Conservation (phyloP, 1,140 invertebrate species). For the Hydropsyche tenuis region DNA sequence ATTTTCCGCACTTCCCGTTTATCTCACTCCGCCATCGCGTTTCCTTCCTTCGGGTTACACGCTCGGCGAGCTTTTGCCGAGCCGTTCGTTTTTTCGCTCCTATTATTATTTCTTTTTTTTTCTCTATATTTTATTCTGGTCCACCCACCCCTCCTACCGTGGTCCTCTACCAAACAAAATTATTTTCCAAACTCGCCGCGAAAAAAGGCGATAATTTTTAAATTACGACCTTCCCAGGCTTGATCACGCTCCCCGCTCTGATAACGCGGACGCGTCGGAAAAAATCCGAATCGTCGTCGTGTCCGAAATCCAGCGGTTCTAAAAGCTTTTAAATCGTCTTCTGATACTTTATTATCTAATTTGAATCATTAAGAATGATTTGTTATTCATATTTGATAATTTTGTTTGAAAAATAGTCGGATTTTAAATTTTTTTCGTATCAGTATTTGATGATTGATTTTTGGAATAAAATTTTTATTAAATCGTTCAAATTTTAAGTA, state of each 20-base stretch:
- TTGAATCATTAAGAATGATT: too few species aligned
- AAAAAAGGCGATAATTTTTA: slow-evolving; percentile 50
- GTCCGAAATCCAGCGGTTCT: slow-evolving; percentile 24
- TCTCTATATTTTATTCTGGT: too few species aligned
- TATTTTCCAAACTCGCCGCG: slow-evolving; percentile 48
- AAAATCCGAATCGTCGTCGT: slow-evolving; percentile 21
- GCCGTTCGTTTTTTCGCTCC: slow-evolving; percentile 17
- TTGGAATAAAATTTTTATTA: neutral
- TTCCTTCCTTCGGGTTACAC: slow-evolving; percentile 40
- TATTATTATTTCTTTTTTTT: too few species aligned
- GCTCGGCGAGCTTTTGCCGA: slow-evolving; percentile 21
- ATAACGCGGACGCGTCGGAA: slow-evolving; percentile 30
- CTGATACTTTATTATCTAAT: too few species aligned
- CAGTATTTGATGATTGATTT: neutral
- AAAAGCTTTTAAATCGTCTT: slow-evolving; percentile 8
- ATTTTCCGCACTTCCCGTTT: slow-evolving; percentile 38
- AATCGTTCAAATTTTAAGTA: slow-evolving; percentile 16
- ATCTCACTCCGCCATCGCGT: slow-evolving; percentile 28
- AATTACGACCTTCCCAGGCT: slow-evolving; percentile 45
- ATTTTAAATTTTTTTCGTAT: neutral
- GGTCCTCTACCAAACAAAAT: slow-evolving; percentile 46
- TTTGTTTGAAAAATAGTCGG: too few species aligned
- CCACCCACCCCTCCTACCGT: neutral
- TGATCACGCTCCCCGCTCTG: slow-evolving; percentile 45
- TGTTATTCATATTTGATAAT: too few species aligned